phyloP scores from a whole-genome alignment of 2,797 vertebrate genomes.

The Acropternis orthonyx region DNA sequence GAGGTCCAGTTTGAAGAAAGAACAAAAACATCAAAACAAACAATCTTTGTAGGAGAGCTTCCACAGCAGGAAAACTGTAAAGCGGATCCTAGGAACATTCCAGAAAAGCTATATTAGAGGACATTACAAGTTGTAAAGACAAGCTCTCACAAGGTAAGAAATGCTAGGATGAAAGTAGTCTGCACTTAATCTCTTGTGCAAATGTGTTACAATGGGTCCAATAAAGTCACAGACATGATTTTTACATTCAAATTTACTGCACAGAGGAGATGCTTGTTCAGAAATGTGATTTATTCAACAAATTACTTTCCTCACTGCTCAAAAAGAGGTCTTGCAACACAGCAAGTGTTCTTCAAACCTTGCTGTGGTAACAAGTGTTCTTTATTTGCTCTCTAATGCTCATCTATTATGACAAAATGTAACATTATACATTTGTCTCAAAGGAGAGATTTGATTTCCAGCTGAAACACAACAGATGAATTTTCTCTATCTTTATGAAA shows the following conservation, averaged over 20 bases:
- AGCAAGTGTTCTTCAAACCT: not conserved
- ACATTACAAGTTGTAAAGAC: not conserved
- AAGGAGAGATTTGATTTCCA: slow-evolving; percentile 19
- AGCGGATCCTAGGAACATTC: not conserved
- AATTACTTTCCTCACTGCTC: not conserved
- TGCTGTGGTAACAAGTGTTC: not conserved
- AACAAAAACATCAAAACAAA: not conserved
- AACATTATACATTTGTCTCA: slow-evolving; percentile 1
- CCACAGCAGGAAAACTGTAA: not conserved
- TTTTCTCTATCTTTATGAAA: slow-evolving; percentile 11
- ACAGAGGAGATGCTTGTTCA: not conserved
- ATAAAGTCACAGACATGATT: not conserved
- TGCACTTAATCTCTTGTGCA: not conserved
- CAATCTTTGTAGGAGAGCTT: not conserved
- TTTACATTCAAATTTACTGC: not conserved
- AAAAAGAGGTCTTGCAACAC: not conserved
- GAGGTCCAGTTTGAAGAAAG: not conserved
- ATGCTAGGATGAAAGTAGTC: not conserved
- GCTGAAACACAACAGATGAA: not conserved
- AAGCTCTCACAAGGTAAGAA: not conserved
- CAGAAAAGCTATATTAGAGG: not conserved
- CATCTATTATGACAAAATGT: not conserved
- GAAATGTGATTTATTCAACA: not conserved
- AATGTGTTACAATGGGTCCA: not conserved
- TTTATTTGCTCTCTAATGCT: not conserved